These are phyloP conservation scores for Myotis daubentonii DNA, from an alignment of 2,797 vertebrate genomes.

Conservation along the genomic window DNA sequence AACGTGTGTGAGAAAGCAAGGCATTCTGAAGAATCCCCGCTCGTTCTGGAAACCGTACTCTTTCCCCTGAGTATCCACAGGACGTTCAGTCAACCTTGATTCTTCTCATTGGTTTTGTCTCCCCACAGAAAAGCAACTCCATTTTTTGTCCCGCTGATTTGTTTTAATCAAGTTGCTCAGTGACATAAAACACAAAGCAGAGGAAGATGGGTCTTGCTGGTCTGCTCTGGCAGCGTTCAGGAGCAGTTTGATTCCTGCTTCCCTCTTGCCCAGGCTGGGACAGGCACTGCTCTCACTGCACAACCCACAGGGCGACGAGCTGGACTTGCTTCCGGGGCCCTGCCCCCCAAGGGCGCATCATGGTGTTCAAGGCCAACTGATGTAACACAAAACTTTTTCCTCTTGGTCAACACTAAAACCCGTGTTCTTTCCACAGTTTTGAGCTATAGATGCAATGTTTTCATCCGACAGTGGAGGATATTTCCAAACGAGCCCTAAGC, in stretches of 20 bases:
- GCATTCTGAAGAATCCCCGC: conserved; percentile 29
- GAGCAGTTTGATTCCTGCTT: neutral
- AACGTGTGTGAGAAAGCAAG: neutral
- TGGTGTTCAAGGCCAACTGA: neutral
- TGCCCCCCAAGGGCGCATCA: neutral
- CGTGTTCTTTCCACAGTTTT: neutral
- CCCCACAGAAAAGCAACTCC: conserved; percentile 77
- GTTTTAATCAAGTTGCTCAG: conserved; percentile 82
- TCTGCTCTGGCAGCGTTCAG: conserved; percentile 19
- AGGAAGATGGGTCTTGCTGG: conserved; percentile 61
- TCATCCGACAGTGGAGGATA: neutral
- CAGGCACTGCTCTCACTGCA: accelerated
- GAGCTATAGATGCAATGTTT: neutral
- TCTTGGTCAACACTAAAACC: conserved; percentile 9
- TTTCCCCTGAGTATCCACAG: conserved; percentile 65
- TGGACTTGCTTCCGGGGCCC: neutral
- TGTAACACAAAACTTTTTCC: neutral
- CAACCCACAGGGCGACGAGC: neutral
- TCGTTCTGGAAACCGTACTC: conserved; percentile 54
- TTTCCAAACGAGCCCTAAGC: neutral
- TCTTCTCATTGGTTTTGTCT: conserved; percentile 77
- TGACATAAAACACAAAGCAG: conserved; percentile 77
- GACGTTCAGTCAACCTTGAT: conserved; percentile 72
- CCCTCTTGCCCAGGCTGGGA: neutral
- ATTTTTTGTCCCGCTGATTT: conserved; percentile 80